Evolutionary conservation across 2,113 vertebrate species (phyloP).

Genomic region (Podarcis muralis): DNA sequence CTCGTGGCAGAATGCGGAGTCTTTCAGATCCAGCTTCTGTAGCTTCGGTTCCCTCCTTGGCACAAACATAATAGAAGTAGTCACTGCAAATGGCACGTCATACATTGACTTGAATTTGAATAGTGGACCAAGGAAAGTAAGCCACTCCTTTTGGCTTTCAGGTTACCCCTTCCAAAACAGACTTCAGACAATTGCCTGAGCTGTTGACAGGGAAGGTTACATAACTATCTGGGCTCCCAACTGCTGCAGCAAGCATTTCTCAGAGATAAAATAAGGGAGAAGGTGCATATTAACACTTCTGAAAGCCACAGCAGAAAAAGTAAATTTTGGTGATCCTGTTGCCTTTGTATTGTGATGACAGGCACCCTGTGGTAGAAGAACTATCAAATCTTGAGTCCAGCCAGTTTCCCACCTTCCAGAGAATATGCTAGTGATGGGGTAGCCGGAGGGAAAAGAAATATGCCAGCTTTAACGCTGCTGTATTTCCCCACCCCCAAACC

Average conservation of each 20-base stretch:
- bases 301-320: not conserved
- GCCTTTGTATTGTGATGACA: no score
- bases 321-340: not conserved
- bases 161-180: not conserved
- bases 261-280: not conserved
- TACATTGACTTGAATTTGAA: constrained; percentile 27
- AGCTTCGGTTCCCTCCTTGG: constrained; percentile 9
- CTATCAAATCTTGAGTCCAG: no score
- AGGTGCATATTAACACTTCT: not conserved
- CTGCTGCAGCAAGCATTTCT: not conserved
- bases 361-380: not conserved
- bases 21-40: constrained; percentile 27
- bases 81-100: constrained; percentile 14
- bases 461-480: no score
- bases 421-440: no score
- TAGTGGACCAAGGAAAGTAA: constrained; percentile 20
- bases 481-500: no score
- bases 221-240: not conserved
- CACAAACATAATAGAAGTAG: not conserved
- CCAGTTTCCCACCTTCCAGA: no score
- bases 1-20: not conserved
- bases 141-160: constrained; percentile 3
- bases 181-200: constrained; percentile 4
- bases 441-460: no score
- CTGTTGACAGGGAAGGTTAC: not conserved